Percentiles rank a stretch among this genome's conserved stretches.
Conservation (phyloP, 2,797 vertebrate genomes). For the Enteromius thamalakanensis region DNA sequence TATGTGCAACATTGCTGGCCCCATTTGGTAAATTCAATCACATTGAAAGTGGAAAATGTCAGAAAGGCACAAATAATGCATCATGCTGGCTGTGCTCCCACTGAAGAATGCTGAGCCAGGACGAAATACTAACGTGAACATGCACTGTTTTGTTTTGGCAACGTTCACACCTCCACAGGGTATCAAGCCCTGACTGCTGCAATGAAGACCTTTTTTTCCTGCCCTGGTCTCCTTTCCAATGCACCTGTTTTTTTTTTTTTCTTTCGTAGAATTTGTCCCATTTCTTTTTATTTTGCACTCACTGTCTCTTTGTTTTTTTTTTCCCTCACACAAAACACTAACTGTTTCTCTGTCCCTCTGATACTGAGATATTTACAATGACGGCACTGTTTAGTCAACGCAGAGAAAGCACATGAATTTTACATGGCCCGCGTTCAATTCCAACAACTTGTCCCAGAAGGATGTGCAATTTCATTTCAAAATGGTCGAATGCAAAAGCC, state of each 20-base stretch:
- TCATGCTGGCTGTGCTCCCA: constrained; percentile 46
- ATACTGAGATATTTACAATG: constrained; percentile 31
- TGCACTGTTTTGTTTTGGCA: constrained; percentile 52
- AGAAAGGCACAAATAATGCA: constrained; percentile 58
- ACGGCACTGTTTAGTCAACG: constrained; percentile 26
- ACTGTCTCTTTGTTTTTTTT: not conserved
- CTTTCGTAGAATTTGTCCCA: not conserved
- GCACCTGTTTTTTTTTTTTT: not conserved
- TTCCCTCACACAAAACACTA: not conserved
- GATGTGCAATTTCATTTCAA: constrained; percentile 43
- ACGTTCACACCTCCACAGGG: constrained; percentile 20
- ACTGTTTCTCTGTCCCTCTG: constrained; percentile 13
- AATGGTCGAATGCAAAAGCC: constrained; percentile 41
- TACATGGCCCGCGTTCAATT: constrained; percentile 54
- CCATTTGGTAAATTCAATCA: constrained; percentile 59
- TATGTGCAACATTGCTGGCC: constrained; percentile 11
- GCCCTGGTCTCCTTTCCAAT: constrained; percentile 14
- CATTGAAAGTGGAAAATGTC: constrained; percentile 54
- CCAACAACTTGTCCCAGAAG: constrained; percentile 49
- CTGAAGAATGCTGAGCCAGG: constrained; percentile 49
- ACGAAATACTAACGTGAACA: constrained; percentile 48
- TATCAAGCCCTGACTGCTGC: constrained; percentile 24
- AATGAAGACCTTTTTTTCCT: constrained; percentile 33
- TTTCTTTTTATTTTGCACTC: not conserved
- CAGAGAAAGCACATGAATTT: constrained; percentile 48